Conservation (phyloP, 2,888 invertebrate genomes). For the Chaetoderma sp. region DNA sequence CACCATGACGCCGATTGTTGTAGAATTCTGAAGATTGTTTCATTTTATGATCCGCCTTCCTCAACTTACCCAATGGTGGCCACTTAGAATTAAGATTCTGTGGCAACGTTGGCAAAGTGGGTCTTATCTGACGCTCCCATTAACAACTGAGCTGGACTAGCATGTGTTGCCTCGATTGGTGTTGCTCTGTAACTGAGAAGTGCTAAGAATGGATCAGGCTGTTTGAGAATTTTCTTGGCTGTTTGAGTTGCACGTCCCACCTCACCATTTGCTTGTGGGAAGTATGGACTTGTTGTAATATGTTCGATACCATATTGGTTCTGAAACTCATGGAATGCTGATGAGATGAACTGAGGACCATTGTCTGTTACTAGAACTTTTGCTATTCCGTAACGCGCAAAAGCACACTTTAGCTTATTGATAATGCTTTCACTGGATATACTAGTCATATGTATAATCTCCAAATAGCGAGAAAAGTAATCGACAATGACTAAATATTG, state of each 20-base stretch:
- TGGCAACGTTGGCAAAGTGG: too few relatives aligned
- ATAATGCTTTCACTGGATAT: conserved; percentile 8
- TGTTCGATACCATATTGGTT: conserved; percentile 1
- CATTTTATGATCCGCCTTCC: not conserved
- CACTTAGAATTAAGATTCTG: too few relatives aligned
- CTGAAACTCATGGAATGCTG: conserved; percentile 9
- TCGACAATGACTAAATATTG: conserved; percentile 17
- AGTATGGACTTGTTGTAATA: conserved; percentile 13
- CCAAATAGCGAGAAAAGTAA: conserved; percentile 25
- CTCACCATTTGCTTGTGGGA: conserved; percentile 17
- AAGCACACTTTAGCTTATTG: conserved; percentile 11
- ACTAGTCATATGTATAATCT: conserved; percentile 8
- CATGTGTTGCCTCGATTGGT: conserved; percentile 6
- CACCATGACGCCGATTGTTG: too few relatives aligned
- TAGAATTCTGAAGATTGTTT: too few relatives aligned
- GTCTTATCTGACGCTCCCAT: too few relatives aligned
- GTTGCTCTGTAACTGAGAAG: conserved; percentile 15
- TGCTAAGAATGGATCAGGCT: conserved; percentile 7
- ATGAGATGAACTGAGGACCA: conserved; percentile 14
- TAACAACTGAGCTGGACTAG: conserved; percentile 2
- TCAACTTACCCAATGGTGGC: too few relatives aligned
- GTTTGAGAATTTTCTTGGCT: conserved; percentile 20
- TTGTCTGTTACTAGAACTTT: conserved; percentile 19
- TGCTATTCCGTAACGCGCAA: conserved; percentile 18
- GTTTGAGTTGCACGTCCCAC: conserved; percentile 12